These are phyloP conservation scores for Caenorhabditis auriculariae DNA, from an alignment of 2,888 invertebrate genomes.

Conservation along the genomic window DNA sequence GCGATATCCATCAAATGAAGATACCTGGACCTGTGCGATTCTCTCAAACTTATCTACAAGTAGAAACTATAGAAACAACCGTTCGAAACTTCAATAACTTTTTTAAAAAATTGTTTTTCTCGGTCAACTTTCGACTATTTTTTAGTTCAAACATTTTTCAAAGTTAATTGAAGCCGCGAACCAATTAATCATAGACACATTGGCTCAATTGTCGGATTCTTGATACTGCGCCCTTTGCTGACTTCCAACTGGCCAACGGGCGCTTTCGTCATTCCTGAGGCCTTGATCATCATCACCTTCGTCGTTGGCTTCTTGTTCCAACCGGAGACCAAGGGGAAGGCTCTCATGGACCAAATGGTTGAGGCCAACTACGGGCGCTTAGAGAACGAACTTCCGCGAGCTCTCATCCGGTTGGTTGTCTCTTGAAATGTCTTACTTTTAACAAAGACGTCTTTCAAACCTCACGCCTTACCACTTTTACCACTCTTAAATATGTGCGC, in stretches of 20 bases:
- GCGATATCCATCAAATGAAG: too few relatives aligned
- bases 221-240: slow-evolving; percentile 51
- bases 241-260: slow-evolving; percentile 36
- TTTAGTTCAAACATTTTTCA: too few relatives aligned
- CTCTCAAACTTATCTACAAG: too few relatives aligned
- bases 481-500: not conserved
- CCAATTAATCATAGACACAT: too few relatives aligned
- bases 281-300: slow-evolving; percentile 46
- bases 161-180: too few relatives aligned
- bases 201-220: slow-evolving; percentile 50
- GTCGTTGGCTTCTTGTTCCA: slow-evolving; percentile 54
- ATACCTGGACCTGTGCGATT: too few relatives aligned
- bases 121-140: too few relatives aligned
- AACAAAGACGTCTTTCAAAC: too few relatives aligned
- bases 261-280: slow-evolving; percentile 53
- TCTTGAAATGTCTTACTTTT: not conserved
- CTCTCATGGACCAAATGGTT: slow-evolving; percentile 58
- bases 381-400: slow-evolving; percentile 51
- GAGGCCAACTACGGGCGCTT: slow-evolving; percentile 52
- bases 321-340: slow-evolving; percentile 53
- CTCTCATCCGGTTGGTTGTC: slow-evolving; percentile 42
- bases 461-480: not conserved
- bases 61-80: too few relatives aligned
- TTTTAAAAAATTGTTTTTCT: too few relatives aligned
- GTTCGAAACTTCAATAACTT: too few relatives aligned